These are phyloP conservation scores for Coptodon rendalli DNA, from an alignment of 2,113 vertebrate species.

Conservation along the genomic window DNA sequence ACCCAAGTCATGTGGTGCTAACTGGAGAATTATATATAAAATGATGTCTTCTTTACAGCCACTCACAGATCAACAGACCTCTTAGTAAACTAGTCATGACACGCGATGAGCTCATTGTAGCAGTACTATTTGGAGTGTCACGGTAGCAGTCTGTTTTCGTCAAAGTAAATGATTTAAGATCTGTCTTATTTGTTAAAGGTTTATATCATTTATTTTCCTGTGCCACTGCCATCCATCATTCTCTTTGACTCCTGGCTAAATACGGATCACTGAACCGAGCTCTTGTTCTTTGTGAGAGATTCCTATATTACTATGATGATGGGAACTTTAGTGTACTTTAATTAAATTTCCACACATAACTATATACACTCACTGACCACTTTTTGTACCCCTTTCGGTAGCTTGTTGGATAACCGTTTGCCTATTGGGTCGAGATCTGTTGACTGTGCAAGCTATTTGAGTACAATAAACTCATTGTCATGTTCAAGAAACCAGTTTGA, in stretches of 20 bases:
- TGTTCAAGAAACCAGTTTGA: not conserved
- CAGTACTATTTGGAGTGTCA: not conserved
- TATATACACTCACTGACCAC: not conserved
- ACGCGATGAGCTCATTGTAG: not conserved
- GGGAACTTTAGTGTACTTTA: not conserved
- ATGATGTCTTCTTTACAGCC: constrained; percentile 1
- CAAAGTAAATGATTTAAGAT: not conserved
- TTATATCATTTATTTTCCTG: not conserved
- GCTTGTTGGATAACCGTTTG: not conserved
- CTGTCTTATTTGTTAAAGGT: not conserved
- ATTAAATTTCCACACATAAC: not conserved
- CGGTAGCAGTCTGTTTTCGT: not conserved
- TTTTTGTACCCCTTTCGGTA: not conserved
- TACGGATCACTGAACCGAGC: not conserved
- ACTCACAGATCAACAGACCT: not conserved
- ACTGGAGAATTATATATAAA: not conserved
- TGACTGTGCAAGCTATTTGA: not conserved
- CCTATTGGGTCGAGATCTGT: not conserved
- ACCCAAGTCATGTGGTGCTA: not conserved
- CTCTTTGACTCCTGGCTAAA: not conserved
- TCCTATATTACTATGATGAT: not conserved
- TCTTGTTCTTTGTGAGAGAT: not conserved
- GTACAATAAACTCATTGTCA: not conserved
- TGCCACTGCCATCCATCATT: not conserved
- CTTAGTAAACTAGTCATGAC: constrained; percentile 4